These are phyloP conservation scores for Metalampra italica DNA, from an alignment of 2,888 invertebrate species.

Conservation along the genomic window DNA sequence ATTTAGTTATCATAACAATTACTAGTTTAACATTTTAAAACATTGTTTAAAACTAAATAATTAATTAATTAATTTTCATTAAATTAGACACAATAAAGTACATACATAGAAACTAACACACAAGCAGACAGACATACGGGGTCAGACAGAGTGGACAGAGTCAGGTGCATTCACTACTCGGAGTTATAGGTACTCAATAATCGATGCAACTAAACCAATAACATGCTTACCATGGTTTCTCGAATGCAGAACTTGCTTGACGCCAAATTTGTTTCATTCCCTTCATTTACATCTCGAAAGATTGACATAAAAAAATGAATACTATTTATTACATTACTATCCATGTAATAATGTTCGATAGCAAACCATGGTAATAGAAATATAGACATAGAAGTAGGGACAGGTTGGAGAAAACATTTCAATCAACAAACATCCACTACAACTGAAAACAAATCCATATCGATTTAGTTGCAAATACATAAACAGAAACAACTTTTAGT, in stretches of 20 bases:
- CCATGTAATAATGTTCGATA: conserved; percentile 3
- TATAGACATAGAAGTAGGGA: not conserved
- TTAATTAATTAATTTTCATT: not conserved
- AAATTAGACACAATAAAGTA: not conserved
- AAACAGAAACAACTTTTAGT: not conserved
- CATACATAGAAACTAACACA: conserved; percentile 2
- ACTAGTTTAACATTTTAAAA: too few relatives aligned
- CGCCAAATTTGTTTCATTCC: not conserved
- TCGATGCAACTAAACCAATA: conserved; percentile 51
- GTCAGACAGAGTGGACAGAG: conserved; percentile 27
- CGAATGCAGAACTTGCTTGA: conserved; percentile 15
- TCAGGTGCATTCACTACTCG: conserved; percentile 45
- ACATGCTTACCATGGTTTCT: conserved; percentile 51
- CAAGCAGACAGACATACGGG: conserved; percentile 30
- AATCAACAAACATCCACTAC: conserved; percentile 20
- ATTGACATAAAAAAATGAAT: not conserved
- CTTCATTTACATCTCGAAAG: not conserved
- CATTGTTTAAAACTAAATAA: not conserved
- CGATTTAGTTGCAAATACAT: conserved; percentile 41
- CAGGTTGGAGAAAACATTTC: conserved; percentile 14
- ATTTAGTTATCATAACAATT: too few relatives aligned
- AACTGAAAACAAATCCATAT: conserved; percentile 16
- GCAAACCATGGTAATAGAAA: conserved; percentile 32
- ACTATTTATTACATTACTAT: conserved; percentile 7
- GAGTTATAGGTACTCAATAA: conserved; percentile 46